Evolutionary conservation across 2,797 vertebrate species (phyloP), one percentile per base, ranked within the genome.

Genomic region (Argya squamiceps): DNA sequence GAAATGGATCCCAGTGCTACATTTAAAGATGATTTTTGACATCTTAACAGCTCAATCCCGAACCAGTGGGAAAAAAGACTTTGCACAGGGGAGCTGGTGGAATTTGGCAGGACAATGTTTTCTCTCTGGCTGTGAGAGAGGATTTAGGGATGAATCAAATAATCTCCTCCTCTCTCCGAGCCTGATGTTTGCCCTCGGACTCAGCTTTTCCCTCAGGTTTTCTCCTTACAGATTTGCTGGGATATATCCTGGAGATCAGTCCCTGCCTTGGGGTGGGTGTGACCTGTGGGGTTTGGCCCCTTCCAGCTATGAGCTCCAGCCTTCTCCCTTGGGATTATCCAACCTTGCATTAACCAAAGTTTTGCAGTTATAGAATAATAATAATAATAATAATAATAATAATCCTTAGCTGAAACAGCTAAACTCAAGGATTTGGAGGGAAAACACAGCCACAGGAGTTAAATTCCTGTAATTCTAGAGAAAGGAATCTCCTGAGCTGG

Each of bases 181-280:
- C 21, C 44, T 60, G 29, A 6, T 43, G 43, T 79, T 91, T 79
- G 63, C 62, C 24, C 44, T 71, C 1, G 0, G 49, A 13, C 59
- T 88, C 34, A 68, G 21, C 49, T 88, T 63, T 62, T 71, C 44
- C 44, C 67, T 83, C 37, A 30, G 49, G 63, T 4, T 71, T 74
- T 46, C 9, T 29, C 30, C 63, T 63, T 3, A 6, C 0, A 7
- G 80, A 11, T 23, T 65, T 34, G 22, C 36, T 69, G 62, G 64
- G 43, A 55, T 30, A 2, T 1, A 4, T 50, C 29, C 23, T 69
- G 47, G 65, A 62, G 77, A 84, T 4, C n/a, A 16, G 9, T n/a
- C 27, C 1, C 0, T 46, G 34, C 7, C 3, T 30, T 24, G 47
- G 26, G 41, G 2, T 12, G 69, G 15, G 13, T 6, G 5, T 4